These are phyloP conservation scores for Ephestia elutella DNA, from an alignment of 1,140 invertebrate genomes.

Conservation along the genomic window DNA sequence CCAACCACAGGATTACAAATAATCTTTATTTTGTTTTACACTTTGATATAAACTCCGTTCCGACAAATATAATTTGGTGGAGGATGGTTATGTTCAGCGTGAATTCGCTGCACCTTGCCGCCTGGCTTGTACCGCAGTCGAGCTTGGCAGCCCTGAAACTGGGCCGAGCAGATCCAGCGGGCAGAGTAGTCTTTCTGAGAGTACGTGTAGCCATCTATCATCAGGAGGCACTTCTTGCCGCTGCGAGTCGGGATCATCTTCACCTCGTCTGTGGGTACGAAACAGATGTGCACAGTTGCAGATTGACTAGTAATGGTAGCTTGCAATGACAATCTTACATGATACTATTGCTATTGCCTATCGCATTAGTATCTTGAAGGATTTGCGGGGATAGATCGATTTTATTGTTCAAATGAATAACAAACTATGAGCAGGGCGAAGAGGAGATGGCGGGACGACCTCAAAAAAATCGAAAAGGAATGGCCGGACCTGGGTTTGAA, in stretches of 20 bases:
- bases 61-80: slow-evolving; percentile 20
- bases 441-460: too few relatives aligned
- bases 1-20: too few relatives aligned
- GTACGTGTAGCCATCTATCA: slow-evolving; percentile 35
- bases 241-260: slow-evolving; percentile 28
- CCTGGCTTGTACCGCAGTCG: slow-evolving; percentile 11
- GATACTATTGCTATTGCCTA: too few relatives aligned
- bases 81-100: slow-evolving; percentile 19
- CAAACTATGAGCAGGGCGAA: too few relatives aligned
- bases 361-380: too few relatives aligned
- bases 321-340: too few relatives aligned
- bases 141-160: slow-evolving; percentile 15
- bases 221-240: slow-evolving; percentile 32
- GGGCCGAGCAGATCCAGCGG: slow-evolving; percentile 27
- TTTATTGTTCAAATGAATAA: too few relatives aligned
- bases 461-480: too few relatives aligned
- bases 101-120: slow-evolving; percentile 7
- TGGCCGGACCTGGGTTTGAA: too few relatives aligned
- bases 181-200: slow-evolving; percentile 29
- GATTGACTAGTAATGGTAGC: too few relatives aligned
- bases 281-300: not conserved
- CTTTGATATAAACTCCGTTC: slow-evolving; percentile 18
- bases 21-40: not conserved
- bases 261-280: not conserved
- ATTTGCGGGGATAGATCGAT: too few relatives aligned